Percentiles rank a stretch among this genome's conserved stretches.
These are phyloP conservation scores for Muraenolepis orangiensis DNA, from an alignment of 2,797 vertebrate species.

Conservation along the genomic window DNA sequence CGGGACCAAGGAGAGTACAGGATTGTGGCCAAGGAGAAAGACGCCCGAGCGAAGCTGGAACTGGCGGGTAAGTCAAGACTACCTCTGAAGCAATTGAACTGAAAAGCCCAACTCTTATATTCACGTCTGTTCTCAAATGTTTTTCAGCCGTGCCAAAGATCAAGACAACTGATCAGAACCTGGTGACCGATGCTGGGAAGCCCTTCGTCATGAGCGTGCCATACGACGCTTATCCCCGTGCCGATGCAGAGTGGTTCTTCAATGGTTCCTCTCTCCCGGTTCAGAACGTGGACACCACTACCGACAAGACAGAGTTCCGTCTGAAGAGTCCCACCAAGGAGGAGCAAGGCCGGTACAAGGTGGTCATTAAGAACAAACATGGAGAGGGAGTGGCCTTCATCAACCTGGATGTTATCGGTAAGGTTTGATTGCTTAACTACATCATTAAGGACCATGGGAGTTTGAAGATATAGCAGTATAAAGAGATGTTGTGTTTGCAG, in stretches of 20 bases:
- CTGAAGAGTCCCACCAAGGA: conserved; percentile 86
- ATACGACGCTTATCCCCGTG: conserved; percentile 93
- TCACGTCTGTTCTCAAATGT: not conserved
- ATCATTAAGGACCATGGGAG: not conserved
- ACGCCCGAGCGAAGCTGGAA: conserved; percentile 94
- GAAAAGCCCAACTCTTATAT: not conserved
- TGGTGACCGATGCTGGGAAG: conserved; percentile 93
- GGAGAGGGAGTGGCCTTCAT: conserved; percentile 90
- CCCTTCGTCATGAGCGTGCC: conserved; percentile 89
- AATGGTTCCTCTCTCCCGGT: conserved; percentile 77
- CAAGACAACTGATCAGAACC: conserved; percentile 91
- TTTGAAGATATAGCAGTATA: not conserved
- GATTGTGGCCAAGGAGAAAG: conserved; percentile 97
- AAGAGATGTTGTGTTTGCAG: conserved; percentile 54
- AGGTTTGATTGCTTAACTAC: conserved; percentile 43
- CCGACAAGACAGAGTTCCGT: conserved; percentile 85
- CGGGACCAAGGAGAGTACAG: conserved; percentile 97
- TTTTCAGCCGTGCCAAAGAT: conserved; percentile 88
- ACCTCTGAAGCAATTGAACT: not conserved
- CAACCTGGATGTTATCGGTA: conserved; percentile 93
- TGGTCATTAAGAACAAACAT: conserved; percentile 93
- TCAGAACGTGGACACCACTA: conserved; percentile 87
- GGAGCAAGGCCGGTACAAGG: conserved; percentile 86
- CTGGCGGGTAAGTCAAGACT: conserved; percentile 82
- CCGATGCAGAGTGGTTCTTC: conserved; percentile 91